phyloP scores from a whole-genome alignment of 2,797 vertebrate genomes.

The Gastrophryne carolinensis region DNA sequence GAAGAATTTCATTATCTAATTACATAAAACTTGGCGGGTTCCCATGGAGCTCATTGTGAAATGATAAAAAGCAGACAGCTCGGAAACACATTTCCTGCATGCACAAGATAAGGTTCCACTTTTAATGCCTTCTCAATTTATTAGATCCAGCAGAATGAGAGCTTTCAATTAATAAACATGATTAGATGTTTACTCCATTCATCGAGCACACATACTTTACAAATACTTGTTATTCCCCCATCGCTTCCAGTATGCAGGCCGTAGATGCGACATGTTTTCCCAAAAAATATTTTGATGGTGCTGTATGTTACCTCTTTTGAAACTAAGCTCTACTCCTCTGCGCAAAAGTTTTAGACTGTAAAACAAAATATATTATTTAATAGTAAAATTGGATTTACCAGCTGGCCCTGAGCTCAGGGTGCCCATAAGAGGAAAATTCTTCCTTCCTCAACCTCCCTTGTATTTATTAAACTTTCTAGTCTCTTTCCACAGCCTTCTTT shows the following conservation, averaged over 20 bases:
- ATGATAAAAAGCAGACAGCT: slow-evolving; percentile 67
- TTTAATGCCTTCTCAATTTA: slow-evolving; percentile 65
- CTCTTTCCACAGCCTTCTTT: no score
- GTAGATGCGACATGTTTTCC: not conserved
- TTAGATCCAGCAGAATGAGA: slow-evolving; percentile 62
- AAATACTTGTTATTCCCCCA: slow-evolving; percentile 39
- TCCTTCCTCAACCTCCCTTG: no score
- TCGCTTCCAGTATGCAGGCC: slow-evolving; percentile 27
- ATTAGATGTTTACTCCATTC: slow-evolving; percentile 51
- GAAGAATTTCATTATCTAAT: slow-evolving; percentile 70
- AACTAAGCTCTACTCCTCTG: not conserved
- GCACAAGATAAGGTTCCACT: slow-evolving; percentile 61
- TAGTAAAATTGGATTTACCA: no score
- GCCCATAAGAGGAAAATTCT: no score
- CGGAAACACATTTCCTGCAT: slow-evolving; percentile 63
- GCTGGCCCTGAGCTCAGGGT: no score
- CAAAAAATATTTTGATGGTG: not conserved
- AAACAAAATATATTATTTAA: no score
- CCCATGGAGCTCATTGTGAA: slow-evolving; percentile 71
- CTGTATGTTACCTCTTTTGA: not conserved
- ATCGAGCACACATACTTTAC: slow-evolving; percentile 32
- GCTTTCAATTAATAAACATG: slow-evolving; percentile 65
- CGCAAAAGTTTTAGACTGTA: no score
- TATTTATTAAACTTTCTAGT: no score
- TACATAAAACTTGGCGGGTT: slow-evolving; percentile 67